Evolutionary conservation across 1,140 invertebrate species (phyloP).

Genomic region (Dendrolimus punctatus): DNA sequence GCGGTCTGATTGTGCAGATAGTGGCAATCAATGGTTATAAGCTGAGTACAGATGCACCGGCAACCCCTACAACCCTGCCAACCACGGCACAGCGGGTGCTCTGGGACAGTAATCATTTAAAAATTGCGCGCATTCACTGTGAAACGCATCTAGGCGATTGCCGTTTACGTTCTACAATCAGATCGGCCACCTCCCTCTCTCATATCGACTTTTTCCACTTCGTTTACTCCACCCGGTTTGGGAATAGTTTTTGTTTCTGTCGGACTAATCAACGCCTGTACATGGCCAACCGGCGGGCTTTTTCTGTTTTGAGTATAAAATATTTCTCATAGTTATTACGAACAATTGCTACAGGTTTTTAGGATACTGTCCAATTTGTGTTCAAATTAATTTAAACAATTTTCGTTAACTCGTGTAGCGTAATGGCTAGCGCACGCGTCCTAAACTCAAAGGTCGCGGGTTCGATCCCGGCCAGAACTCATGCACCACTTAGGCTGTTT

Average conservation of each 20-base stretch:
- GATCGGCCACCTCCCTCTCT: conserved; percentile 35
- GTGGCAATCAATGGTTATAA: conserved; percentile 62
- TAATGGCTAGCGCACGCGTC: too few relatives aligned
- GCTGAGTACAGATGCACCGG: conserved; percentile 1
- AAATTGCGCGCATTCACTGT: conserved; percentile 49
- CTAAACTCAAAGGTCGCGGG: too few relatives aligned
- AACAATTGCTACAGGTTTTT: too few relatives aligned
- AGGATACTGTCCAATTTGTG: too few relatives aligned
- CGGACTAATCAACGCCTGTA: conserved; percentile 66
- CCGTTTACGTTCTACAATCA: conserved; percentile 60
- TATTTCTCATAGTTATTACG: conserved; percentile 21
- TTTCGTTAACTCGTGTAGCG: too few relatives aligned
- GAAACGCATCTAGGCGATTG: conserved; percentile 58
- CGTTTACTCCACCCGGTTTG: conserved; percentile 60
- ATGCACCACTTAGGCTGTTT: too few relatives aligned
- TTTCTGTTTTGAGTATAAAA: conserved; percentile 57
- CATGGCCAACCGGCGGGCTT: conserved; percentile 47
- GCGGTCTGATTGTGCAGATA: conserved; percentile 41
- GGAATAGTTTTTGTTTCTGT: conserved; percentile 68
- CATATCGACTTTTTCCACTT: conserved; percentile 69
- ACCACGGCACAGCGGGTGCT: neutral
- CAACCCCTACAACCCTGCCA: neutral
- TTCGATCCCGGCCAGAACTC: too few relatives aligned
- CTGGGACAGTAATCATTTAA: conserved; percentile 54
- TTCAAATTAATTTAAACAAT: too few relatives aligned